These are phyloP conservation scores for Onthophagus sagittarius DNA, from an alignment of 2,888 invertebrate species.

Conservation along the genomic window DNA sequence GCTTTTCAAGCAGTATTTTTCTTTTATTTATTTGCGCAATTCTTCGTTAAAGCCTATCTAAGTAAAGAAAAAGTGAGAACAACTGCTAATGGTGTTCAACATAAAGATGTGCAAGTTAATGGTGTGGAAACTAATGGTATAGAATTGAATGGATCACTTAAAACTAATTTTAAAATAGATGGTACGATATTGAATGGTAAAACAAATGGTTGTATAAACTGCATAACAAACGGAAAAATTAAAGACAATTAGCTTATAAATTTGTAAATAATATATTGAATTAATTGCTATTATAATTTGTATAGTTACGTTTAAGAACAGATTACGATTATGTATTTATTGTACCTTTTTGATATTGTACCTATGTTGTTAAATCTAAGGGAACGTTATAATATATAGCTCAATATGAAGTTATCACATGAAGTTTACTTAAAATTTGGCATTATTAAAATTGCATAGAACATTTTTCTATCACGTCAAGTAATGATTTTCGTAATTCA, in stretches of 20 bases:
- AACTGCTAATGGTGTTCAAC: not conserved
- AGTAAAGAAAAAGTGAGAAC: conserved; percentile 25
- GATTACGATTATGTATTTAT: not conserved
- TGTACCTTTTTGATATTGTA: not conserved
- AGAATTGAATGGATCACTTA: not conserved
- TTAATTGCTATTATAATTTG: not conserved
- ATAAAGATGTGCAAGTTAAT: conserved; percentile 8
- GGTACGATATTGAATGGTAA: not conserved
- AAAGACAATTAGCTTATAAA: conserved; percentile 13
- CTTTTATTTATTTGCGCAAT: conserved; percentile 73
- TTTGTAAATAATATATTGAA: not conserved
- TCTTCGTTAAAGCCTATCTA: conserved; percentile 66
- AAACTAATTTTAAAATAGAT: not conserved
- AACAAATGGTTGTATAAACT: conserved; percentile 10
- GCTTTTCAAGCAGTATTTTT: conserved; percentile 66
- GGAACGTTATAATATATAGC: not conserved
- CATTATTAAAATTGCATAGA: too few species aligned
- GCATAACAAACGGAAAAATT: conserved; percentile 17
- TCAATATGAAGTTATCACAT: not conserved
- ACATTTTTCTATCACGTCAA: too few species aligned
- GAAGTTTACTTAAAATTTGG: not conserved
- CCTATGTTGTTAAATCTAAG: not conserved
- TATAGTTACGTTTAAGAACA: not conserved
- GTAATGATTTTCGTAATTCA: too few species aligned
- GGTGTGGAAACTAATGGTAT: not conserved